These are phyloP conservation scores for Mya arenaria DNA, from an alignment of 1,140 invertebrate genomes.

Conservation along the genomic window DNA sequence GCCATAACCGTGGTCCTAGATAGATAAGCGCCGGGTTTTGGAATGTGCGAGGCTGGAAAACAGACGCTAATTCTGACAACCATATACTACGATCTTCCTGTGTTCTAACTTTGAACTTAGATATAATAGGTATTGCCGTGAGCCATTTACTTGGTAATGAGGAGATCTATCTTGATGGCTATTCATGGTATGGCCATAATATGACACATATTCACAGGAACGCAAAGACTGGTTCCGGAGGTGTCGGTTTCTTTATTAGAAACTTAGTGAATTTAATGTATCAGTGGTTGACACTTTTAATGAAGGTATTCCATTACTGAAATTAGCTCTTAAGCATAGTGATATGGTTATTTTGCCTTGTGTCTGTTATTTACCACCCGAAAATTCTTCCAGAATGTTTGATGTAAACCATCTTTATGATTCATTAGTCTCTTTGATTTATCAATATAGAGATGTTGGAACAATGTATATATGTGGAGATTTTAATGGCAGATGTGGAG, in stretches of 20 bases:
- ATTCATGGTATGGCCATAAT: conserved; percentile 1
- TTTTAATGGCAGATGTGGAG: conserved; percentile 42
- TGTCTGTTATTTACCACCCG: conserved; percentile 52
- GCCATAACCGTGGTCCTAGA: neutral
- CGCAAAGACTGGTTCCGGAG: conserved; percentile 2
- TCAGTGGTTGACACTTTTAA: neutral
- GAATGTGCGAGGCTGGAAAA: conserved; percentile 26
- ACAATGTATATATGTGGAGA: conserved; percentile 47
- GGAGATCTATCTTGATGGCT: neutral
- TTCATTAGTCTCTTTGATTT: conserved; percentile 29
- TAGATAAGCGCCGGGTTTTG: neutral
- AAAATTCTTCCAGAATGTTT: conserved; percentile 24
- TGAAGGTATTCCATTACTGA: conserved; percentile 56
- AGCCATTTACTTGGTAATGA: conserved; percentile 10
- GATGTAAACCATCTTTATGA: conserved; percentile 28
- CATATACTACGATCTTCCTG: neutral
- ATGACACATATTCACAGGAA: conserved; percentile 1
- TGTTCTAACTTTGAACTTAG: neutral
- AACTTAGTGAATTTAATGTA: conserved; percentile 13
- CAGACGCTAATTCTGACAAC: conserved; percentile 5
- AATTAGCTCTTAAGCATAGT: conserved; percentile 18
- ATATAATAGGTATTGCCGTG: conserved; percentile 8
- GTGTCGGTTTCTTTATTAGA: conserved; percentile 39
- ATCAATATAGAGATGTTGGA: conserved; percentile 34
- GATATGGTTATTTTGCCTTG: conserved; percentile 38